A percentile compares a stretch with the other conserved stretches of the same genome.
Conservation (phyloP, 2,888 invertebrate species). For the Hydroisotoma schaefferi region DNA sequence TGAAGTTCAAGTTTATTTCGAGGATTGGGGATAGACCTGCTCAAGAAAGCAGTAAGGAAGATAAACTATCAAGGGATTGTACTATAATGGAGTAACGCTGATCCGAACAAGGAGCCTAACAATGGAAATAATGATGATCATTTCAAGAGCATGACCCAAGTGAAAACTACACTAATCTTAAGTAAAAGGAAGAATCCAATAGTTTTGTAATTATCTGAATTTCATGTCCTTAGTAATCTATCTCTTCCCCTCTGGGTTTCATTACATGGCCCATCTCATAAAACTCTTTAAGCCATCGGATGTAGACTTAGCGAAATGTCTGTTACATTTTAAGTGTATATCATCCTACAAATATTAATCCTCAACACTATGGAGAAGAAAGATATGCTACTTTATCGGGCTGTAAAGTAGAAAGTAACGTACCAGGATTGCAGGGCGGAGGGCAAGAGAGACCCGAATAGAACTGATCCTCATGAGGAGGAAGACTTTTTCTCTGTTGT, state of each 20-base stretch:
- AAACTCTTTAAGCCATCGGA: background rate
- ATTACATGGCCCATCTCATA: background rate
- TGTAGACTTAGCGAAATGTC: no score
- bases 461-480: slow-evolving; percentile 32
- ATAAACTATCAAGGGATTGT: no score
- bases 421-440: slow-evolving; percentile 32
- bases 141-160: no score
- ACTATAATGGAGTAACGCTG: no score
- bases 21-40: no score
- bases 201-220: slow-evolving; percentile 4
- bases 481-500: slow-evolving; percentile 27
- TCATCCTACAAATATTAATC: background rate
- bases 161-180: no score
- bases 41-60: no score
- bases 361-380: background rate
- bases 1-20: background rate
- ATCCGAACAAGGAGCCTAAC: no score
- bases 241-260: background rate
- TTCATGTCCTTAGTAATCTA: slow-evolving; percentile 2
- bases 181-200: background rate
- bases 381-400: no score
- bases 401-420: background rate
- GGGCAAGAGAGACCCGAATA: slow-evolving; percentile 40
- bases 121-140: no score
- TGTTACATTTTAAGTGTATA: no score